Evolutionary conservation across 2,888 invertebrate species (phyloP).

Genomic region (Steinernema scapterisci): DNA sequence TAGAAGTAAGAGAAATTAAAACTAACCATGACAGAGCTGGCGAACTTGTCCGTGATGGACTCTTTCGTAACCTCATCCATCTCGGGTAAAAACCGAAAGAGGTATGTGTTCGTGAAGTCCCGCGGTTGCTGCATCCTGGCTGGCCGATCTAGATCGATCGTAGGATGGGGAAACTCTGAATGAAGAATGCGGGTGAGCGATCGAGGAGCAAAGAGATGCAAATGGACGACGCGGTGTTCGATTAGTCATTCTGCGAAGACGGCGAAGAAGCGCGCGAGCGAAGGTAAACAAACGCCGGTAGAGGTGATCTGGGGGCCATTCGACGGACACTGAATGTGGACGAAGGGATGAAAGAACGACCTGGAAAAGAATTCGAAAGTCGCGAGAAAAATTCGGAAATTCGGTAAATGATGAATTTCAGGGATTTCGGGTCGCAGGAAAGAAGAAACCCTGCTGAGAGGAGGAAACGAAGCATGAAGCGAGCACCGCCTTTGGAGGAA

Average conservation of each 20-base stretch:
- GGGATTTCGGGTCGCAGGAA: too few species aligned
- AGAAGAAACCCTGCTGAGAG: too few species aligned
- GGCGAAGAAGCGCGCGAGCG: constrained; percentile 17
- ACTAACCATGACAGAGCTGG: constrained; percentile 55
- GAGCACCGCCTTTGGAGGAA: too few species aligned
- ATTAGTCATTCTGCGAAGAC: constrained; percentile 19
- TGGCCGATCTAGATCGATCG: too few species aligned
- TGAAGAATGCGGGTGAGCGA: too few species aligned
- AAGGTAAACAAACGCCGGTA: constrained; percentile 20
- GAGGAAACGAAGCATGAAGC: too few species aligned
- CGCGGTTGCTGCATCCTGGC: constrained; percentile 24
- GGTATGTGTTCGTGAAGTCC: constrained; percentile 49
- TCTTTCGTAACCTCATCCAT: constrained; percentile 57
- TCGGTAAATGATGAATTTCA: too few species aligned
- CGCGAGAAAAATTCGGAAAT: too few species aligned
- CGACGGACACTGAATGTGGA: not conserved
- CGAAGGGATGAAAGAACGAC: too few species aligned
- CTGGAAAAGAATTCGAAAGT: too few species aligned
- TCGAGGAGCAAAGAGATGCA: constrained; percentile 4
- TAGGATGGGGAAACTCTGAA: too few species aligned
- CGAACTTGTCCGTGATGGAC: constrained; percentile 53
- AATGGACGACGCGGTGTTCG: constrained; percentile 20
- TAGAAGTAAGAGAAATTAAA: not conserved
- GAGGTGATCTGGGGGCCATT: constrained; percentile 7
- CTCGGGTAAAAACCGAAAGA: constrained; percentile 60